Percentiles rank a stretch among this genome's conserved stretches.
These are phyloP conservation scores for Bhutanitis thaidina DNA, from an alignment of 2,888 invertebrate species.

Conservation along the genomic window DNA sequence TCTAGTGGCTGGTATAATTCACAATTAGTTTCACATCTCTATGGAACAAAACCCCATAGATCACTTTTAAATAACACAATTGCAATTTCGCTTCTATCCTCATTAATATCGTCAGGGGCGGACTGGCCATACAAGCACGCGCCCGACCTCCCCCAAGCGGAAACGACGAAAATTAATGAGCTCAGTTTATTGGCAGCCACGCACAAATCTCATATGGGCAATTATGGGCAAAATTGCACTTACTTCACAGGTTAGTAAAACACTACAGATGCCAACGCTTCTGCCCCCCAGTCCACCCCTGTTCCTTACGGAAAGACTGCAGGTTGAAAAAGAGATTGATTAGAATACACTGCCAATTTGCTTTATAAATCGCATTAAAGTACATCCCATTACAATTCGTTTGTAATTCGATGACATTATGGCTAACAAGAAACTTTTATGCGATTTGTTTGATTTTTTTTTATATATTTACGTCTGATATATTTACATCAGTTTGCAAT, in stretches of 20 bases:
- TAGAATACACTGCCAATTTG: slow-evolving; percentile 47
- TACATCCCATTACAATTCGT: slow-evolving; percentile 23
- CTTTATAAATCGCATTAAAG: slow-evolving; percentile 60
- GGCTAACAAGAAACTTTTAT: slow-evolving; percentile 47
- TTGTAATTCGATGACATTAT: not conserved
- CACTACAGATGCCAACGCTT: slow-evolving; percentile 71
- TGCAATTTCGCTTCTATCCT: slow-evolving; percentile 79
- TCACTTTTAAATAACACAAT: slow-evolving; percentile 69
- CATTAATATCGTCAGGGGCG: slow-evolving; percentile 81
- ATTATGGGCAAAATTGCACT: slow-evolving; percentile 80
- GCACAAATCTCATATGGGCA: slow-evolving; percentile 80
- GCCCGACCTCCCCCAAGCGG: slow-evolving; percentile 77
- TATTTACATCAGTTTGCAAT: no score
- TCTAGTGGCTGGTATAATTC: slow-evolving; percentile 49
- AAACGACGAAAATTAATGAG: slow-evolving; percentile 80
- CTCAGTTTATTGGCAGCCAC: slow-evolving; percentile 80
- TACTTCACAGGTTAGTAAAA: slow-evolving; percentile 79
- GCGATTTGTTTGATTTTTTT: no score
- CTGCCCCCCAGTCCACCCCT: slow-evolving; percentile 78
- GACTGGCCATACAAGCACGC: slow-evolving; percentile 81
- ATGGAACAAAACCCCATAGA: slow-evolving; percentile 62
- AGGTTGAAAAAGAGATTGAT: slow-evolving; percentile 70
- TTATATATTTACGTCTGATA: slow-evolving; percentile 22
- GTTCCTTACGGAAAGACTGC: slow-evolving; percentile 78
- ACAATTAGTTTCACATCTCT: slow-evolving; percentile 72